These are phyloP conservation scores for Aurelia aurita DNA, from an alignment of 30 jellyfish, hydroid and myxozoan species.

Conservation along the genomic window DNA sequence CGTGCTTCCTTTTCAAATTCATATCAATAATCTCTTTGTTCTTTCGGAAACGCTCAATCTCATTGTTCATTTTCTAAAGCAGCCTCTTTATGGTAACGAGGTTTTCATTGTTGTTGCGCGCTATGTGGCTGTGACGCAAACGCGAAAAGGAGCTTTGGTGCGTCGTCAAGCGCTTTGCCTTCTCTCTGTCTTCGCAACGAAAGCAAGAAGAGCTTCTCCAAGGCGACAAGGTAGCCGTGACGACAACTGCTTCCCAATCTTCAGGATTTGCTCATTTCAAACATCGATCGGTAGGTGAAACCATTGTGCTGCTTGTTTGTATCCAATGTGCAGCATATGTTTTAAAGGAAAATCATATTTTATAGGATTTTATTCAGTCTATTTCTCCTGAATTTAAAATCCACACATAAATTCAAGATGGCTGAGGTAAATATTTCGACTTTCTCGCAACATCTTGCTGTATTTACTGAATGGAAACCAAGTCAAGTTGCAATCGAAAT, in stretches of 20 bases:
- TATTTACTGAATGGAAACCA: too few relatives aligned
- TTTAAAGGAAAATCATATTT: background rate
- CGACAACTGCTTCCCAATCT: constrained; percentile 97
- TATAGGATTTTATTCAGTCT: background rate
- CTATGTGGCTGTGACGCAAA: constrained; percentile 47
- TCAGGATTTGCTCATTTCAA: constrained; percentile 81
- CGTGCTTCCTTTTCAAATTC: too few relatives aligned
- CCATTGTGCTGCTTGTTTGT: constrained; percentile 65
- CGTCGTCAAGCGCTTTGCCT: constrained; percentile 81
- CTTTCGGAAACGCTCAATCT: too few relatives aligned
- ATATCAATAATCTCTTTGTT: too few relatives aligned
- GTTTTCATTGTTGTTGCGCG: constrained; percentile 23
- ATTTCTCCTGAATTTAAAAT: too few relatives aligned
- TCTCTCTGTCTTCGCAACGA: constrained; percentile 82
- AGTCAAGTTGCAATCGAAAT: too few relatives aligned
- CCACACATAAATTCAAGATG: constrained; percentile 39
- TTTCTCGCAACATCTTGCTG: too few relatives aligned
- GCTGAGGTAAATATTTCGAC: constrained; percentile 15
- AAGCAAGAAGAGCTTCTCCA: constrained; percentile 95
- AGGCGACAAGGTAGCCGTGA: constrained; percentile 99
- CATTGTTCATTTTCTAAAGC: background rate
- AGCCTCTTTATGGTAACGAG: constrained; percentile 32
- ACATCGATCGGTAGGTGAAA: constrained; percentile 76
- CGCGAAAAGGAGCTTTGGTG: constrained; percentile 20
- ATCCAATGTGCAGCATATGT: background rate